Conservation (phyloP, 2,797 vertebrate genomes). For the Pteronotus mesoamericanus region DNA sequence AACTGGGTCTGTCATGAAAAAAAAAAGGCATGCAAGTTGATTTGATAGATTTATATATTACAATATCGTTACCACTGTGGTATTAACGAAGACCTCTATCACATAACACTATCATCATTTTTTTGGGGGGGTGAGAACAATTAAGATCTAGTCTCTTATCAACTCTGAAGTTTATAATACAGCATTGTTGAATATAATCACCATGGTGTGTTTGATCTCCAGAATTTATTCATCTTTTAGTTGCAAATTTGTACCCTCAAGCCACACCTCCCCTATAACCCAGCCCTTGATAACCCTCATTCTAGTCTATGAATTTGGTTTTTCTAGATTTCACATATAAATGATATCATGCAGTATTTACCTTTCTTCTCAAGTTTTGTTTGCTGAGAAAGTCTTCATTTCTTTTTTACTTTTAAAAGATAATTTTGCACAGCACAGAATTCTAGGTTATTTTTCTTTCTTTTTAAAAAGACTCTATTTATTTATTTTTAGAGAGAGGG, state of each 20-base stretch:
- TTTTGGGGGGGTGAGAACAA: neutral
- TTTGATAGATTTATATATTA: neutral
- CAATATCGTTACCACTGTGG: neutral
- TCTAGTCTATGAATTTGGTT: no score
- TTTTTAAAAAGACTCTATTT: no score
- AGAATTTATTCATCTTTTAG: neutral
- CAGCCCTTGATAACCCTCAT: no score
- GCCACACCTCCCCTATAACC: no score
- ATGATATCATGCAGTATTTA: neutral
- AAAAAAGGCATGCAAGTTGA: neutral
- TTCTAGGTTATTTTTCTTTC: neutral
- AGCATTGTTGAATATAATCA: neutral
- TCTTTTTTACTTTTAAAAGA: neutral
- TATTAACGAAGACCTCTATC: neutral
- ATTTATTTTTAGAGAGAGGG: no score
- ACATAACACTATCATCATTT: neutral
- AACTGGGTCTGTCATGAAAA: constrained; percentile 68
- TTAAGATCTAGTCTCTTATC: neutral
- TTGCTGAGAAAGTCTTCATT: neutral
- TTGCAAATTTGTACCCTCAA: no score
- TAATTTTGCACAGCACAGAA: neutral
- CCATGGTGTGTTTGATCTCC: neutral
- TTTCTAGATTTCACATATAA: neutral
- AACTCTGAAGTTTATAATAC: neutral
- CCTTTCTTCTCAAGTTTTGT: neutral